Evolutionary conservation across 2,888 invertebrate genomes (phyloP), one percentile per base, ranked within the genome.

Genomic region (Aplocera efformata): DNA sequence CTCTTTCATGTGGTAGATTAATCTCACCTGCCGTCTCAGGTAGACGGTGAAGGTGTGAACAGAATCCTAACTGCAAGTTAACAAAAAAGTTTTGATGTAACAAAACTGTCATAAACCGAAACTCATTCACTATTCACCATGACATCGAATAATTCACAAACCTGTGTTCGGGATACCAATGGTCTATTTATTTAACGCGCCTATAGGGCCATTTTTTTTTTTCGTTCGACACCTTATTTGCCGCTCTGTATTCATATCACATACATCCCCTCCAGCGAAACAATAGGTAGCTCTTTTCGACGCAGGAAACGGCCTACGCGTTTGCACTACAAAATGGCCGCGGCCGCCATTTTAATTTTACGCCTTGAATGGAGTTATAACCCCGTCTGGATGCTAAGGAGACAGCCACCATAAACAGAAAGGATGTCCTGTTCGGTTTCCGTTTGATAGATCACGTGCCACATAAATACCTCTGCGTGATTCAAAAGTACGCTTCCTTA

Each of bases 291-390:
- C 79, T 78, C 70, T 83, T 85, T 86, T 82, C 67, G 80, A 63
- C 73, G 79, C 85, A 84, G 85, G 85, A 85, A 85, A 74, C 81
- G 69, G 50, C 69, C 83, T 59, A 86, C 86, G 86, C 85, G 84
- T 67, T 57, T 53, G 54, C 50, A 58, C 59, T 86, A 83, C 80
- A 75, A 83, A 85, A 78, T 77, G 75, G 71, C 68, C 48, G 60
- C 50, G 54, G 60, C 52, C 61, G 68, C 76, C 79, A 80, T 79
- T 69, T 74, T 68, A 63, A 17, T 61, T 70, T 54, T 46, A 32
- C 38, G 50, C 59, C 62, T 57, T 65, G 64, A 68, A 73, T 68
- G 69, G 73, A 56, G 66, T 72, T 73, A 76, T 72, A 74, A 65
- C 72, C 63, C 66, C 60, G 79, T 78, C 80, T 81, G 79, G 80